A percentile compares a stretch with the other conserved stretches of the same genome.
phyloP scores from a whole-genome alignment of 2,113 vertebrate species.

The Spizaetus ornatus region DNA sequence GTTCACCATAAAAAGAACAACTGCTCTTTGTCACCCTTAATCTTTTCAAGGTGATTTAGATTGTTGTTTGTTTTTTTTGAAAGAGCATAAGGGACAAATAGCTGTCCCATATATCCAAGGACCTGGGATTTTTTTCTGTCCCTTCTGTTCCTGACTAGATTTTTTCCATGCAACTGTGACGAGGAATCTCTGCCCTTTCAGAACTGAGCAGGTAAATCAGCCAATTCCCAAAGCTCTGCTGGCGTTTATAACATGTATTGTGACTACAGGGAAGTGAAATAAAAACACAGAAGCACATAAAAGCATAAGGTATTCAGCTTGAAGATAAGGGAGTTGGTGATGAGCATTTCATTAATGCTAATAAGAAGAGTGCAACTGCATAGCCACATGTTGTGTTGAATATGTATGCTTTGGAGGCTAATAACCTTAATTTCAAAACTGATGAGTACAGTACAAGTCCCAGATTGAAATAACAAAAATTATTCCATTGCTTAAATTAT shows the following conservation, averaged over 20 bases:
- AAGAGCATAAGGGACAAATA: neutral
- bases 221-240: neutral
- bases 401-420: neutral
- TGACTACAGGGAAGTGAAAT: neutral
- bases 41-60: neutral
- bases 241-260: neutral
- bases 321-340: neutral
- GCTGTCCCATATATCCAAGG: neutral
- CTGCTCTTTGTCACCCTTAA: neutral
- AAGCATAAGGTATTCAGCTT: neutral
- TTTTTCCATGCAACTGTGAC: fast-evolving
- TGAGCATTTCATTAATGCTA: neutral
- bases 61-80: neutral
- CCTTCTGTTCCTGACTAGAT: neutral
- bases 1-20: neutral
- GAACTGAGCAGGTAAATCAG: neutral
- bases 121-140: neutral
- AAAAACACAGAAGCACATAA: neutral
- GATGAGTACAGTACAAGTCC: neutral
- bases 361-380: neutral
- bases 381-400: neutral
- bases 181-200: neutral
- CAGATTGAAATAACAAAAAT: neutral
- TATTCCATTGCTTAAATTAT: neutral
- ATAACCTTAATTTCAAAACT: neutral